phyloP scores from a whole-genome alignment of 2,888 invertebrate species.

The Callyntrura sp. region DNA sequence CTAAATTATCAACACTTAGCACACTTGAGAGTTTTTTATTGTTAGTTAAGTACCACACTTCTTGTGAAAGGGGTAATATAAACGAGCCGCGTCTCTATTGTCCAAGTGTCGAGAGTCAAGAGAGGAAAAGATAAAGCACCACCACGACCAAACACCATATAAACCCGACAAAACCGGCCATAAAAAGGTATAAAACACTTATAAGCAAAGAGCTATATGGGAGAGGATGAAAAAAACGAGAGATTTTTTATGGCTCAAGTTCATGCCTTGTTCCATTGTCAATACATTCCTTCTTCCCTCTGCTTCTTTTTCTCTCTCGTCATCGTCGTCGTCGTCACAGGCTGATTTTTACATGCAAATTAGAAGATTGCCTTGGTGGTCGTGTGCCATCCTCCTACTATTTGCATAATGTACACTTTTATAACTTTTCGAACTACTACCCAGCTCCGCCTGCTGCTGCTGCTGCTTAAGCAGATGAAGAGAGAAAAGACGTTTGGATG shows the following conservation, averaged over 20 bases:
- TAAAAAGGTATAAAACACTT: not conserved
- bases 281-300: constrained; percentile 36
- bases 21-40: constrained; percentile 38
- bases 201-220: not conserved
- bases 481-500: not conserved
- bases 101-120: constrained; percentile 1
- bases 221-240: not conserved
- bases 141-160: not conserved
- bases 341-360: constrained; percentile 46
- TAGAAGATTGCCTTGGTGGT: constrained; percentile 41
- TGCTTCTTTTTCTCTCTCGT: constrained; percentile 14
- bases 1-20: constrained; percentile 48
- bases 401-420: not conserved
- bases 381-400: constrained; percentile 65
- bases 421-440: not conserved
- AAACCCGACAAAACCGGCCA: constrained; percentile 9
- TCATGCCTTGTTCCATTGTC: constrained; percentile 59
- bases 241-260: constrained; percentile 49
- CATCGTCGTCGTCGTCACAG: not conserved
- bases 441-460: not conserved
- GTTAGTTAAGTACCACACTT: not conserved
- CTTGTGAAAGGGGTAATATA: constrained; percentile 11
- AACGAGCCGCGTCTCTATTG: constrained; percentile 32
- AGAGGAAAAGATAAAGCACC: constrained; percentile 31
- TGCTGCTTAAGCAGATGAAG: not conserved